Evolutionary conservation across 2,797 vertebrate genomes (phyloP).

Genomic region (Anguilla anguilla): DNA sequence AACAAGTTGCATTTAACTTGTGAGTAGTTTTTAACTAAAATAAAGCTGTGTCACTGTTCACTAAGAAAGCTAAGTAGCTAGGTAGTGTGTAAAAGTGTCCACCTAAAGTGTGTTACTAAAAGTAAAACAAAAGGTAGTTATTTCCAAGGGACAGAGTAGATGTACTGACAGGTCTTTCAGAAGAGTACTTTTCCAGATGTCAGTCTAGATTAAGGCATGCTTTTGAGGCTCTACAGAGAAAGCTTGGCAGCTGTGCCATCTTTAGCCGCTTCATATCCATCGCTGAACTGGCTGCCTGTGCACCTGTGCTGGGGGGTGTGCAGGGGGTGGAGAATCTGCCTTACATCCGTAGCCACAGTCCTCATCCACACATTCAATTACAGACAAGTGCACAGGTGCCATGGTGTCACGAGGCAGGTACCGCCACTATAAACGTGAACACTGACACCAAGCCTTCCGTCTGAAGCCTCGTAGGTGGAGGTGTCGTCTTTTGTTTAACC

Average conservation of each 20-base stretch:
- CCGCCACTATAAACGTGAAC: not conserved
- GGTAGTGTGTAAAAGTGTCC: slow-evolving; percentile 13
- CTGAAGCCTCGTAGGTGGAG: not conserved
- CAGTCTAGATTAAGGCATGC: slow-evolving; percentile 68
- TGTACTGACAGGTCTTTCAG: slow-evolving; percentile 55
- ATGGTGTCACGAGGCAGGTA: not conserved
- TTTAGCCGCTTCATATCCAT: slow-evolving; percentile 57
- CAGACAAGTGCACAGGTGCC: not conserved
- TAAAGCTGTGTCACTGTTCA: not conserved
- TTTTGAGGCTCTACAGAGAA: slow-evolving; percentile 61
- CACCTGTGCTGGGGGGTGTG: not conserved
- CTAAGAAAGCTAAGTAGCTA: slow-evolving; percentile 45
- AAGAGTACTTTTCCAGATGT: slow-evolving; percentile 46
- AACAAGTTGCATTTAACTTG: not conserved
- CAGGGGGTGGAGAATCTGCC: not conserved
- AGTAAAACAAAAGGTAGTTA: slow-evolving; percentile 29
- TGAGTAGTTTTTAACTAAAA: not conserved
- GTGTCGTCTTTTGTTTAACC: not conserved
- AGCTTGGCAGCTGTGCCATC: slow-evolving; percentile 58
- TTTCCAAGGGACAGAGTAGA: slow-evolving; percentile 64
- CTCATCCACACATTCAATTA: not conserved
- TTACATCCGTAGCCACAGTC: not conserved
- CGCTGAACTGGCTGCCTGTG: slow-evolving; percentile 26
- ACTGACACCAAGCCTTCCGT: not conserved
- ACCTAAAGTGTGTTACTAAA: not conserved